These are phyloP conservation scores for Ictalurus punctatus DNA, from an alignment of 2,113 vertebrate species.

Conservation along the genomic window DNA sequence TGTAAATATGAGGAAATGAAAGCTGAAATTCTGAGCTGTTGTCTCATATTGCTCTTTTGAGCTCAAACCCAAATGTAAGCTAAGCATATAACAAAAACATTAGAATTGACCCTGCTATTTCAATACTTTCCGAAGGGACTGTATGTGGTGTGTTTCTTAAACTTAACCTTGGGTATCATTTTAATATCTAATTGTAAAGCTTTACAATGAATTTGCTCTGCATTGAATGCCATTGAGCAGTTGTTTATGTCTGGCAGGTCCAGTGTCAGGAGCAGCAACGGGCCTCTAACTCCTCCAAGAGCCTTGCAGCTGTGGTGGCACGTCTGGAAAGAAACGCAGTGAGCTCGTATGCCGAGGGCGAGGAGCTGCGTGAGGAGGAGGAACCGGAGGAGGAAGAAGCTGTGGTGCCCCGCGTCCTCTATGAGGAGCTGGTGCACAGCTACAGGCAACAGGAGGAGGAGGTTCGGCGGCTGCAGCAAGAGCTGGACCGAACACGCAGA, in stretches of 20 bases:
- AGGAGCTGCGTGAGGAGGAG: constrained; percentile 72
- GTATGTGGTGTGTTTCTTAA: not conserved
- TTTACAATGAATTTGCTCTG: not conserved
- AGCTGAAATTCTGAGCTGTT: not conserved
- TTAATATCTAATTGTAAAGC: not conserved
- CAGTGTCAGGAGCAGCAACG: constrained; percentile 71
- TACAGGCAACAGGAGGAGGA: constrained; percentile 98
- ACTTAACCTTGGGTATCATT: not conserved
- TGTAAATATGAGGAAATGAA: not conserved
- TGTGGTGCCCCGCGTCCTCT: constrained; percentile 89
- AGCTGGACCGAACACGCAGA: constrained; percentile 92
- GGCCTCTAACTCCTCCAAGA: constrained; percentile 78
- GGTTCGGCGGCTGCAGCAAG: constrained; percentile 95
- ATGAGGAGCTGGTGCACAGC: constrained; percentile 94
- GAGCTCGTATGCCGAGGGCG: constrained; percentile 74
- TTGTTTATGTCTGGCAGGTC: constrained; percentile 52
- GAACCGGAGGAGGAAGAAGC: constrained; percentile 77
- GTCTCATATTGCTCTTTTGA: not conserved
- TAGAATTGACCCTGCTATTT: not conserved
- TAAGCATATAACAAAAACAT: not conserved
- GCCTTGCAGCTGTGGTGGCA: constrained; percentile 96
- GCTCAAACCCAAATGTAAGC: not conserved
- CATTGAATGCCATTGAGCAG: not conserved
- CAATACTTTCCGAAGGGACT: not conserved
- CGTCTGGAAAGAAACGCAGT: constrained; percentile 82